phyloP scores from a whole-genome alignment of 2,888 invertebrate species.

The Alentia gelatinosa region DNA sequence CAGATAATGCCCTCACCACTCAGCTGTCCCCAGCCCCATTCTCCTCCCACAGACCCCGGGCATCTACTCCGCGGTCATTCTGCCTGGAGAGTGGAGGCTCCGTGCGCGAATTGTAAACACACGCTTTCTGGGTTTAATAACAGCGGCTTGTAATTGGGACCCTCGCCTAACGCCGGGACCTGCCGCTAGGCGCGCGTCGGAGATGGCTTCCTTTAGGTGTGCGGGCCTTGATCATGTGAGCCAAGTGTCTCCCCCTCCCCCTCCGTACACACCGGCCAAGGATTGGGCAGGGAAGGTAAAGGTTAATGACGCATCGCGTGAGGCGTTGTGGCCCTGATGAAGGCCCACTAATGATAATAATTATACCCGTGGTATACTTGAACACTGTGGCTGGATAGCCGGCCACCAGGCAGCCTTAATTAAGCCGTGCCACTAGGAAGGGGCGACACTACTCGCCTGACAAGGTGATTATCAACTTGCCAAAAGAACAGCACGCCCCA shows the following conservation, averaged over 20 bases:
- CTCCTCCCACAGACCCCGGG: background rate
- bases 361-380: background rate
- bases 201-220: too few species aligned
- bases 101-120: background rate
- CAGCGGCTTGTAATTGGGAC: background rate
- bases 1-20: background rate
- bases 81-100: too few species aligned
- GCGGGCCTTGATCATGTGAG: too few species aligned
- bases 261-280: too few species aligned
- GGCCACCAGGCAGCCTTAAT: background rate
- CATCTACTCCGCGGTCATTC: background rate
- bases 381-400: background rate
- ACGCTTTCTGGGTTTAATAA: background rate
- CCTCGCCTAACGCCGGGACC: too few species aligned
- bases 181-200: too few species aligned
- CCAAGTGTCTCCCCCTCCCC: too few species aligned
- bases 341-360: background rate
- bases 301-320: background rate
- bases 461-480: background rate
- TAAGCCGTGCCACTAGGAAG: too few species aligned
- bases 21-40: background rate
- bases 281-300: background rate
- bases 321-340: background rate
- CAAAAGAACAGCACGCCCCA: too few species aligned
- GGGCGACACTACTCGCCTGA: background rate